A percentile compares a stretch with the other conserved stretches of the same genome.
phyloP scores from a whole-genome alignment of 2,888 invertebrate species.

The Petrolisthes manimaculis region DNA sequence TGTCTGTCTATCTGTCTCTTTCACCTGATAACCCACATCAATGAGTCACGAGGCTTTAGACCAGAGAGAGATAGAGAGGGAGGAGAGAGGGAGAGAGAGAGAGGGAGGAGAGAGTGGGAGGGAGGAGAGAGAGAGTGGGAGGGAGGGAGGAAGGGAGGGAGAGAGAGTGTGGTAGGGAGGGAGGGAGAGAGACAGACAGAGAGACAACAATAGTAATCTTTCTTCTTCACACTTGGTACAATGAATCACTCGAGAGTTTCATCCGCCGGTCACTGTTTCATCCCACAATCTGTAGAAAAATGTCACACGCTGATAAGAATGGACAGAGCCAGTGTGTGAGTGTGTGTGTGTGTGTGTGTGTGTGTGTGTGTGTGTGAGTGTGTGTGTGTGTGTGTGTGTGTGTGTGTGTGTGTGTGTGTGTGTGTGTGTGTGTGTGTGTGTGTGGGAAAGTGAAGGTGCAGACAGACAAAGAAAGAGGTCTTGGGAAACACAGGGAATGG shows the following conservation, averaged over 20 bases:
- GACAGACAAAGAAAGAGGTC: no score
- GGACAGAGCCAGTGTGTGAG: not conserved
- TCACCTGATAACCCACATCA: not conserved
- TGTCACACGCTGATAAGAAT: not conserved
- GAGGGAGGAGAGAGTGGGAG: not conserved
- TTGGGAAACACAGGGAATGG: not conserved
- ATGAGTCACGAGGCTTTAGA: no score
- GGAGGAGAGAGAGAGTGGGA: not conserved
- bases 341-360: no score
- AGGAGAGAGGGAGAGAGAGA: conserved; percentile 5
- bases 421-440: no score
- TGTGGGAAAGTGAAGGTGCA: no score
- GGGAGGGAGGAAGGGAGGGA: conserved; percentile 8
- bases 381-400: not conserved
- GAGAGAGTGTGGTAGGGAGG: conserved; percentile 5
- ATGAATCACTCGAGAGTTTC: not conserved
- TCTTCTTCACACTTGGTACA: not conserved
- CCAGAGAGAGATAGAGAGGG: conserved; percentile 26
- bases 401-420: not conserved
- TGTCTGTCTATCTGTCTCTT: no score
- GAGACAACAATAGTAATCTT: not conserved
- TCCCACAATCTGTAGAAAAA: not conserved
- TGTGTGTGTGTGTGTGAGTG: not conserved
- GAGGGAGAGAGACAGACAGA: conserved; percentile 30
- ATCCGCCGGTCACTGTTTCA: conserved; percentile 1